phyloP scores from a whole-genome alignment of 2,888 invertebrate genomes.

The Salticus scenicus region DNA sequence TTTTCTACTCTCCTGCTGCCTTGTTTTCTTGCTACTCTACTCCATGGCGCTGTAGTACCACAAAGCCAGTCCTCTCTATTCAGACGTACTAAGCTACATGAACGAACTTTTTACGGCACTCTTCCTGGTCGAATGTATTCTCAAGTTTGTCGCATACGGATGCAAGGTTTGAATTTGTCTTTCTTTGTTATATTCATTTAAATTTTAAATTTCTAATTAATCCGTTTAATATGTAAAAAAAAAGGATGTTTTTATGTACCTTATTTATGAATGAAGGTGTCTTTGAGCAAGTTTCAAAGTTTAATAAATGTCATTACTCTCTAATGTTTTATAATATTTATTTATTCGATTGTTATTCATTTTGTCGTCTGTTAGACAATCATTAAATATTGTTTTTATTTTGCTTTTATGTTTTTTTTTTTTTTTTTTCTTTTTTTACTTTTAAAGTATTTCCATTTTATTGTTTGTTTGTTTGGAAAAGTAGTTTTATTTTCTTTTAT shows the following conservation, averaged over 20 bases:
- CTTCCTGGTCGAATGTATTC: slow-evolving; percentile 95
- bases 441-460: too few relatives aligned
- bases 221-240: not conserved
- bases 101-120: slow-evolving; percentile 95
- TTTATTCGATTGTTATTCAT: too few relatives aligned
- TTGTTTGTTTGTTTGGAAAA: too few relatives aligned
- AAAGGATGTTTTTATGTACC: not conserved
- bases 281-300: slow-evolving; percentile 4
- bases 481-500: too few relatives aligned
- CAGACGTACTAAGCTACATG: slow-evolving; percentile 92
- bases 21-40: slow-evolving; percentile 68
- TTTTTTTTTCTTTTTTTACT: too few relatives aligned
- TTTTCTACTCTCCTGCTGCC: slow-evolving; percentile 62
- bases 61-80: slow-evolving; percentile 91
- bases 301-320: too few relatives aligned
- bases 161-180: slow-evolving; percentile 75
- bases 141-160: slow-evolving; percentile 96
- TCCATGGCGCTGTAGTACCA: slow-evolving; percentile 82
- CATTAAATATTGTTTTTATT: too few relatives aligned
- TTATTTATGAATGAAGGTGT: not conserved
- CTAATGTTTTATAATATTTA: too few relatives aligned
- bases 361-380: too few relatives aligned
- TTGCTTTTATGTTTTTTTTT: too few relatives aligned
- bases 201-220: not conserved
- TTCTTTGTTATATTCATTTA: slow-evolving; percentile 4